These are phyloP conservation scores for Toxotes jaculatrix DNA, from an alignment of 2,113 vertebrate species.

Conservation along the genomic window DNA sequence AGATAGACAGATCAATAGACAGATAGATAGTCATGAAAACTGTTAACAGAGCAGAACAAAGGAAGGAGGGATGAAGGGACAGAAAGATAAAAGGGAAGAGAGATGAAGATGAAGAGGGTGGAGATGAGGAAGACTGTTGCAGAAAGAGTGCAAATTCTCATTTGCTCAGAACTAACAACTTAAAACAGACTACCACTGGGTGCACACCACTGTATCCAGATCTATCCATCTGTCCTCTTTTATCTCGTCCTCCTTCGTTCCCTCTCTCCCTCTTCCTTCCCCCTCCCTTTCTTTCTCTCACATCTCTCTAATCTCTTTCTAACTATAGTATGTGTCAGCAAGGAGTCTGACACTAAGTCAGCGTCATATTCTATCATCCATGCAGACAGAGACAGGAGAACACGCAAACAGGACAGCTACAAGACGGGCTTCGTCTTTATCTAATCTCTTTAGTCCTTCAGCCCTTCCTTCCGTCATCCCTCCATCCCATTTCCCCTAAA, in stretches of 20 bases:
- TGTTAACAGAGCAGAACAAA: slow-evolving; percentile 23
- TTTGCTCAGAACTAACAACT: slow-evolving; percentile 32
- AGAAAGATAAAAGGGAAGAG: slow-evolving; percentile 22
- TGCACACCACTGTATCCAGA: slow-evolving; percentile 25
- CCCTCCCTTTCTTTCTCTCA: neutral
- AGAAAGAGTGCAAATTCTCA: too few relatives aligned
- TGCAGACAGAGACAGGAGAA: slow-evolving; percentile 65
- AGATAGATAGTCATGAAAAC: slow-evolving; percentile 17
- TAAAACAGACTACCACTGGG: slow-evolving; percentile 23
- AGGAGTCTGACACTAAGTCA: slow-evolving; percentile 74
- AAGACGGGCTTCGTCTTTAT: slow-evolving; percentile 63
- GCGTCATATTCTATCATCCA: slow-evolving; percentile 71
- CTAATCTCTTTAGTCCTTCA: slow-evolving; percentile 55
- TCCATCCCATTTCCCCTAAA: slow-evolving; percentile 43
- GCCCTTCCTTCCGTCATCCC: slow-evolving; percentile 35
- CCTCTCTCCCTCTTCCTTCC: neutral
- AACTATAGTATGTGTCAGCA: slow-evolving; percentile 63
- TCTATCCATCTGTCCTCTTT: slow-evolving; percentile 52
- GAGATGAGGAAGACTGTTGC: slow-evolving; percentile 4
- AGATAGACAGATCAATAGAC: neutral
- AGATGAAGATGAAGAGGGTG: neutral
- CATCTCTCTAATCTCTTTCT: slow-evolving; percentile 67
- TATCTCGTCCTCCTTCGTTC: slow-evolving; percentile 16
- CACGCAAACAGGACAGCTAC: slow-evolving; percentile 72
- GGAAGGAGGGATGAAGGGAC: neutral